Evolutionary conservation across 2,888 invertebrate genomes (phyloP).

Genomic region (Ectemnius continuus): DNA sequence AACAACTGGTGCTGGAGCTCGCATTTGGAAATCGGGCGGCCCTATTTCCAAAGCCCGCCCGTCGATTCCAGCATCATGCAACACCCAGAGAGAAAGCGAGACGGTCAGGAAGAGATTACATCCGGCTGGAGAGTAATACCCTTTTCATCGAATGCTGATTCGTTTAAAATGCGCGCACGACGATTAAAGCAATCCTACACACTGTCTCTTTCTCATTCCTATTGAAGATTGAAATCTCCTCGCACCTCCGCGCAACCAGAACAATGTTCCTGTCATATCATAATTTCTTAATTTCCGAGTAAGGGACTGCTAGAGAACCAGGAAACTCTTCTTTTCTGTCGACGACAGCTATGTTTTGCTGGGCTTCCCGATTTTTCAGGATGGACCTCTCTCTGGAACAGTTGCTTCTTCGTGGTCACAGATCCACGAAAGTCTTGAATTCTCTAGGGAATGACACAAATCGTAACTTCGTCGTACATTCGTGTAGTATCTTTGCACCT

Average conservation of each 20-base stretch:
- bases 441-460: background rate
- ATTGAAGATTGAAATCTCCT: background rate
- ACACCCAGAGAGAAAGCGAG: background rate
- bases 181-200: background rate
- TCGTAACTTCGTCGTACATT: too few relatives aligned
- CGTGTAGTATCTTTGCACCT: too few relatives aligned
- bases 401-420: conserved; percentile 38
- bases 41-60: too few relatives aligned
- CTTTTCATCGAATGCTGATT: too few relatives aligned
- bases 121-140: too few relatives aligned
- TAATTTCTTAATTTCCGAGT: conserved; percentile 38
- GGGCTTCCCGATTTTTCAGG: conserved; percentile 44
- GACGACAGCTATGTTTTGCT: conserved; percentile 25
- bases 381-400: conserved; percentile 33
- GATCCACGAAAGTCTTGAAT: conserved; percentile 13
- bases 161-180: background rate
- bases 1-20: too few relatives aligned
- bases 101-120: background rate
- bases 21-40: too few relatives aligned
- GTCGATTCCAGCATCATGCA: too few relatives aligned
- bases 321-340: background rate
- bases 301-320: background rate
- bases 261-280: conserved; percentile 26
- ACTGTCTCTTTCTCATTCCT: background rate
- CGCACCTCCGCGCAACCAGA: conserved; percentile 6